These are phyloP conservation scores for Mycalesis mineus DNA, from an alignment of 2,888 invertebrate species.

Conservation along the genomic window DNA sequence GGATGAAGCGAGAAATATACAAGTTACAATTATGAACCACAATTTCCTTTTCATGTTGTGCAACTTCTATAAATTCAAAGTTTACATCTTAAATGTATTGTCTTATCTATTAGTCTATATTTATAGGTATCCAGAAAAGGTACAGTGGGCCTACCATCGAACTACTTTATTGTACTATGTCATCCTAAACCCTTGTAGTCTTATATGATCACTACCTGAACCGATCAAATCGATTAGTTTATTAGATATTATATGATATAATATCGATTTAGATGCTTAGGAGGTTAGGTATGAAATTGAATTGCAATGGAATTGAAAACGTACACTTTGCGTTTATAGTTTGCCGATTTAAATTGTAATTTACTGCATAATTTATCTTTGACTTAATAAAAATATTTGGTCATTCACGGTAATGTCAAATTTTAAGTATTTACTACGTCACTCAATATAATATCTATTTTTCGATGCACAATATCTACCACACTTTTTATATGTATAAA, in stretches of 20 bases:
- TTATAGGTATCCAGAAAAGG: neutral
- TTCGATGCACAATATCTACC: constrained; percentile 12
- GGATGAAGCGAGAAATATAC: too few relatives aligned
- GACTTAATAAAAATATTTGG: neutral
- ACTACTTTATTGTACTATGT: neutral
- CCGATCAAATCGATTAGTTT: neutral
- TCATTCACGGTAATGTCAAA: neutral
- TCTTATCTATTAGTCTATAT: constrained; percentile 4
- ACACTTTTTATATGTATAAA: neutral
- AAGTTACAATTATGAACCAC: neutral
- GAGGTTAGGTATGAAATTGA: neutral
- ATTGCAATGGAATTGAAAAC: constrained; percentile 5
- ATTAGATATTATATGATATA: neutral
- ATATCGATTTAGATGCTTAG: too few relatives aligned
- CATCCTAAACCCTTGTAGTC: too few relatives aligned
- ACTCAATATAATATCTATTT: constrained; percentile 9
- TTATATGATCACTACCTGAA: too few relatives aligned
- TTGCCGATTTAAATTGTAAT: neutral
- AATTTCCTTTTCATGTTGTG: neutral
- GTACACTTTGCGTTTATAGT: neutral
- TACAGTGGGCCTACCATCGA: neutral
- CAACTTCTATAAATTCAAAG: neutral
- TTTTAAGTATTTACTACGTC: constrained; percentile 5
- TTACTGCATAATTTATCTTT: neutral
- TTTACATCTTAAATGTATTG: neutral